Conservation (phyloP, 2,113 vertebrate species). For the Anolis sagrei region DNA sequence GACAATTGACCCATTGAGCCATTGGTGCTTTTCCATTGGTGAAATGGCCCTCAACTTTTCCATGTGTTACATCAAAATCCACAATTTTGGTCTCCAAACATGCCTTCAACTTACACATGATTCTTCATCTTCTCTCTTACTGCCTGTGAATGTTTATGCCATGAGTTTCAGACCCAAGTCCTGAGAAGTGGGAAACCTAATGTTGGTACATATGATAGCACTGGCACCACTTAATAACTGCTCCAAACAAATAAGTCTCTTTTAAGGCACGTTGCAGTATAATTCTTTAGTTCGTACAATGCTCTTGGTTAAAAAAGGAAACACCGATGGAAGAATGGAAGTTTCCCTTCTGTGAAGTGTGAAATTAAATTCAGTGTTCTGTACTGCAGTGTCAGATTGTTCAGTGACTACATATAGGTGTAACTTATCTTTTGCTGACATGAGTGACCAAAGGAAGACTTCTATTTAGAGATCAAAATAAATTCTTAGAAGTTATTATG, state of each 20-base stretch:
- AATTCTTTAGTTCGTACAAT: slow-evolving; percentile 1
- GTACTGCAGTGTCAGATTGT: slow-evolving; percentile 11
- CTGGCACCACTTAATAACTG: background rate
- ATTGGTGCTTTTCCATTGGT: no score
- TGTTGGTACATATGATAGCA: background rate
- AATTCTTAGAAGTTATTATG: background rate
- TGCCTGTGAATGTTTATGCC: no score
- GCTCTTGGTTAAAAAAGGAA: slow-evolving; percentile 8
- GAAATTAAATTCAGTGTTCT: slow-evolving; percentile 38
- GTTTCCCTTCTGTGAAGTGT: slow-evolving; percentile 29
- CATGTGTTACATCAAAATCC: no score
- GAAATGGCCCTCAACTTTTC: no score
- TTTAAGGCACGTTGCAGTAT: background rate
- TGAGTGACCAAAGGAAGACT: background rate
- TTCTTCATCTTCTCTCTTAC: no score
- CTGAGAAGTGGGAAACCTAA: no score
- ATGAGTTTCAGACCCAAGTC: no score
- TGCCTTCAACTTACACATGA: no score
- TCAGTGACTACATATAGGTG: slow-evolving; percentile 8
- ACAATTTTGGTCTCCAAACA: no score
- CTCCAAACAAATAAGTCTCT: background rate
- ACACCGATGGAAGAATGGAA: slow-evolving; percentile 3
- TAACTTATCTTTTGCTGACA: slow-evolving; percentile 12
- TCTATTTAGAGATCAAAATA: background rate
- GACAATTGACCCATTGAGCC: no score